Base-by-base conservation (phyloP, 30 jellyfish, hydroid and myxozoan species). In the Turritopsis dohrnii region DNA sequence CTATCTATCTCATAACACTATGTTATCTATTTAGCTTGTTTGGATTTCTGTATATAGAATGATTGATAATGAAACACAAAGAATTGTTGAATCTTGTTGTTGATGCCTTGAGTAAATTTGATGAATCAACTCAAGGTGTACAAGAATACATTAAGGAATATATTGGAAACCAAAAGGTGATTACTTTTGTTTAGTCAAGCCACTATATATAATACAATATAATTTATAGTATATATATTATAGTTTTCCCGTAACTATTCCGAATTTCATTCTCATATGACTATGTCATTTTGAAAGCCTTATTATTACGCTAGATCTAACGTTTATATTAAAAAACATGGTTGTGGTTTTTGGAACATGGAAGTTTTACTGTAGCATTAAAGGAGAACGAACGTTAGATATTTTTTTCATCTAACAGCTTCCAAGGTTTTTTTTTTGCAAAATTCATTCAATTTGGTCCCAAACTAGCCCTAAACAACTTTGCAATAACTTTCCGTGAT, bases 21-120 rank as follows among this genome's bases (percentile, higher is more conserved):
- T n/a, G n/a, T n/a, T n/a, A n/a, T n/a, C 60, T 41, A 13, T 41
- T 41, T 13, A 41, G 13, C 13, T 13, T 41, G 60, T 41, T 41
- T 41, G 30, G 19, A 69, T 0, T 23, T 9, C 30, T 69, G 9
- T 9, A 69, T 69, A 7, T 69, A n/a, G 28, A 69, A 0, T 69
- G 30, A 69, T 23, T n/a, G 8, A 69, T 27, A 69, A 69, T 69
- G 77, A 69, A 69, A 69, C 77, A 69, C 77, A 69, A 69, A 69
- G 77, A 69, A 16, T 27, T 69, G 0, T n/a, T 69, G 17, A 23
- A 69, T 27, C 28, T 69, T 69, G 77, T 69, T 1, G 77, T 69
- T 0, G 28, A 23, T 69, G 8, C 77, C 16, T 27, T 69, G 9
- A 69, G 30, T 1, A 27, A 69, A 27, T 69, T 69, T 69, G 77